Percentiles rank a stretch among this genome's conserved stretches.
phyloP scores from a whole-genome alignment of 2,113 vertebrate genomes.

The Pterocles gutturalis region DNA sequence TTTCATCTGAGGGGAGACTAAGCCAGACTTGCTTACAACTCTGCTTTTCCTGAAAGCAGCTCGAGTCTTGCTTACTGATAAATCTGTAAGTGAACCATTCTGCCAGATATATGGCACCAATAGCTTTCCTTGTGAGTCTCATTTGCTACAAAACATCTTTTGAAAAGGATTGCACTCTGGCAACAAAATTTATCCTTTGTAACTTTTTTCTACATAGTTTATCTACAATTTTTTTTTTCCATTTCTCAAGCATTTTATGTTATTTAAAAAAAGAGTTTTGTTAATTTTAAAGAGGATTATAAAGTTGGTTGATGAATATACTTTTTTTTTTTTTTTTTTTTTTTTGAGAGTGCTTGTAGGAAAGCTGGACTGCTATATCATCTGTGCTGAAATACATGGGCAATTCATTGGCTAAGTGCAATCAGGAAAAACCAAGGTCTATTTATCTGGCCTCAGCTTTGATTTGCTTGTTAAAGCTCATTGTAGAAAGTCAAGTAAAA shows the following conservation, averaged over 20 bases:
- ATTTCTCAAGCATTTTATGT: background rate
- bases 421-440: background rate
- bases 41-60: background rate
- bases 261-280: background rate
- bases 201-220: background rate
- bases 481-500: background rate
- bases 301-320: background rate
- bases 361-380: background rate
- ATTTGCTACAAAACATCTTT: background rate
- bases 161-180: background rate
- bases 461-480: background rate
- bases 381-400: background rate
- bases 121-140: background rate
- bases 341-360: background rate
- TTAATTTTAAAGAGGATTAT: background rate
- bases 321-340: rapidly evolving
- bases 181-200: background rate
- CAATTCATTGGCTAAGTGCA: background rate
- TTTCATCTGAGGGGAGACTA: background rate
- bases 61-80: background rate
- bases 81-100: background rate
- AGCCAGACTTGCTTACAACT: background rate
- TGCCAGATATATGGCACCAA: background rate
- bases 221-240: background rate
- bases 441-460: background rate